Evolutionary conservation across 1,140 invertebrate species (phyloP).

Genomic region (Elysia chlorotica): DNA sequence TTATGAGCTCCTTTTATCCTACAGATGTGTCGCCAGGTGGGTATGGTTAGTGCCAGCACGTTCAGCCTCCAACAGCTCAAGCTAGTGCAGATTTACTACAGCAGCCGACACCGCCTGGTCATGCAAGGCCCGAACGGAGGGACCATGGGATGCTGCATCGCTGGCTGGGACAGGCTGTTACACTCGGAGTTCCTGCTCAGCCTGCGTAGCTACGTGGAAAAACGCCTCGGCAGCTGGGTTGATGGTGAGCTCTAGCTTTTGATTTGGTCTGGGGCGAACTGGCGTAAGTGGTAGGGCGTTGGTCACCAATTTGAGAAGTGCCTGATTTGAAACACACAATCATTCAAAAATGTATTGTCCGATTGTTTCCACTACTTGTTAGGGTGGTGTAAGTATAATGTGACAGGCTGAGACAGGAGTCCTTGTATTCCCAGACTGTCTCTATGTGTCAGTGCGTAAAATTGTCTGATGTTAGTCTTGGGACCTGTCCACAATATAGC

Average conservation of each 20-base stretch:
- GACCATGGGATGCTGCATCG: too few relatives aligned
- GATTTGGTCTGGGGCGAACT: too few relatives aligned
- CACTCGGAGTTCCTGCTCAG: constrained; percentile 46
- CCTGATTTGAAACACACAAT: too few relatives aligned
- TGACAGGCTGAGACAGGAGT: not conserved
- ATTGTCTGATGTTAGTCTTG: too few relatives aligned
- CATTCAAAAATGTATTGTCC: not conserved
- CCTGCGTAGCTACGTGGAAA: constrained; percentile 42
- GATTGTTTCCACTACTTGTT: not conserved
- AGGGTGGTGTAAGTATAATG: not conserved
- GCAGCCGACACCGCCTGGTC: constrained; percentile 24
- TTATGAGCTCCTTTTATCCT: not conserved
- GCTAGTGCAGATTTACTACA: constrained; percentile 45
- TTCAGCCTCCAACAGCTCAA: constrained; percentile 48
- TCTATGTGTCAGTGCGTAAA: too few relatives aligned
- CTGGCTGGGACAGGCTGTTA: constrained; percentile 37
- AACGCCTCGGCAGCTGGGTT: constrained; percentile 45
- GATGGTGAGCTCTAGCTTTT: constrained; percentile 32
- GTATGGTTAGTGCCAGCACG: not conserved
- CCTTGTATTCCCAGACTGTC: not conserved
- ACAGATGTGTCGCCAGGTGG: constrained; percentile 12
- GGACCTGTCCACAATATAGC: too few relatives aligned
- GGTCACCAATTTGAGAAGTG: not conserved
- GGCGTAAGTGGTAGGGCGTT: too few relatives aligned
- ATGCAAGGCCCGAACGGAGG: constrained; percentile 3